Evolutionary conservation across 2,797 vertebrate species (phyloP).

Genomic region (Rhabdomys pumilio): DNA sequence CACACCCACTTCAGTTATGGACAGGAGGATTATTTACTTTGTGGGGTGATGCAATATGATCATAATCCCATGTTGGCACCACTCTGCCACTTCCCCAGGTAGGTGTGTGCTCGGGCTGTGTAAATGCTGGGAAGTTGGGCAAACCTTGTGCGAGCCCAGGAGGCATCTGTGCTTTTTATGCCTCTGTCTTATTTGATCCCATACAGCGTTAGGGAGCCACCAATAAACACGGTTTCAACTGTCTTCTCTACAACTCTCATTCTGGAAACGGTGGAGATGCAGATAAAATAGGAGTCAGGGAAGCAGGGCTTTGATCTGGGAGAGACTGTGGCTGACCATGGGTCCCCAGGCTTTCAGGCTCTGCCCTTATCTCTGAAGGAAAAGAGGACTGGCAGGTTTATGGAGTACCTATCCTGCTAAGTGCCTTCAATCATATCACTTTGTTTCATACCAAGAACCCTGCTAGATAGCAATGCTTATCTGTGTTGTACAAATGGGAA

Average conservation of each 20-base stretch:
- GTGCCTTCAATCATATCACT: conserved; percentile 10
- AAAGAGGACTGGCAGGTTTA: conserved; percentile 46
- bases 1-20: neutral
- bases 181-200: conserved; percentile 1
- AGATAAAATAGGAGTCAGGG: neutral
- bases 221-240: neutral
- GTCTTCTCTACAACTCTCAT: neutral
- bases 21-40: conserved; percentile 62
- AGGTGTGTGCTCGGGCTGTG: conserved; percentile 17
- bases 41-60: conserved; percentile 35
- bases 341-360: neutral
- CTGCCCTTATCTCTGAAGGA: neutral
- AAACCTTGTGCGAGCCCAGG: conserved; percentile 11
- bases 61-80: conserved; percentile 34
- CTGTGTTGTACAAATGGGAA: neutral
- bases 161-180: neutral
- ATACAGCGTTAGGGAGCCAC: conserved; percentile 13
- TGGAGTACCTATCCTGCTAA: neutral
- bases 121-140: conserved; percentile 35
- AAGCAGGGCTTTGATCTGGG: neutral
- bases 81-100: neutral
- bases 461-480: neutral
- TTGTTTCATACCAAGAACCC: neutral
- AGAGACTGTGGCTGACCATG: neutral
- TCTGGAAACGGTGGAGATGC: neutral